phyloP scores from a whole-genome alignment of 2,888 invertebrate species.

The Luperina nickerlii region DNA sequence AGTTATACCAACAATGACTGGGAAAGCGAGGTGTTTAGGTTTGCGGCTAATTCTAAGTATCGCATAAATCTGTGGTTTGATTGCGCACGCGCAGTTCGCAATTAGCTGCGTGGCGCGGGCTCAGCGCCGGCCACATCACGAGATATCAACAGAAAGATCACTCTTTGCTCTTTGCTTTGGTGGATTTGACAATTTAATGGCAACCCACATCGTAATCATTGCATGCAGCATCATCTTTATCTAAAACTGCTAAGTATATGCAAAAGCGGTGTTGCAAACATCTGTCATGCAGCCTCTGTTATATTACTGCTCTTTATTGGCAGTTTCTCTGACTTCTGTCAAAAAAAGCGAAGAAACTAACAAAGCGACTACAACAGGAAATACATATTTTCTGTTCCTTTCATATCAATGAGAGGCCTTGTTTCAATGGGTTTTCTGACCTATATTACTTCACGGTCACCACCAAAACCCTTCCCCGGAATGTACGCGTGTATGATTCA shows the following conservation, averaged over 20 bases:
- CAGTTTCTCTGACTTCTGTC: not conserved
- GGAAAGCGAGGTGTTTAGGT: constrained; percentile 64
- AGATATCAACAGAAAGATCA: constrained; percentile 39
- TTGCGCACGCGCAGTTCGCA: constrained; percentile 68
- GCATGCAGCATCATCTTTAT: not conserved
- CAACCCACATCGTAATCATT: not conserved
- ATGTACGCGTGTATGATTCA: constrained; percentile 38
- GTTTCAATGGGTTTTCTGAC: not conserved
- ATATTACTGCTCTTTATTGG: not conserved
- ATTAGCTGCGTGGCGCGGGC: constrained; percentile 67
- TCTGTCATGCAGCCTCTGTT: not conserved
- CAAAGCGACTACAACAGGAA: no score
- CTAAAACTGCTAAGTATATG: not conserved
- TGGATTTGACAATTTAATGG: not conserved
- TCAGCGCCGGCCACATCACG: constrained; percentile 57
- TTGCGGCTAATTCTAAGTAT: constrained; percentile 68
- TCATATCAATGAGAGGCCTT: not conserved
- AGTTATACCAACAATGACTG: constrained; percentile 41
- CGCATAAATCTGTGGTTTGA: constrained; percentile 72
- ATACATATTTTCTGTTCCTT: not conserved
- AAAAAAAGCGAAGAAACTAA: no score
- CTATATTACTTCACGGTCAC: not conserved
- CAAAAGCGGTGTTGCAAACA: not conserved
- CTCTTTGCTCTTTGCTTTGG: not conserved
- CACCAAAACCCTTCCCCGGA: constrained; percentile 9